Conservation (phyloP, 1,140 invertebrate species). For the Aphelenchoides besseyi region DNA sequence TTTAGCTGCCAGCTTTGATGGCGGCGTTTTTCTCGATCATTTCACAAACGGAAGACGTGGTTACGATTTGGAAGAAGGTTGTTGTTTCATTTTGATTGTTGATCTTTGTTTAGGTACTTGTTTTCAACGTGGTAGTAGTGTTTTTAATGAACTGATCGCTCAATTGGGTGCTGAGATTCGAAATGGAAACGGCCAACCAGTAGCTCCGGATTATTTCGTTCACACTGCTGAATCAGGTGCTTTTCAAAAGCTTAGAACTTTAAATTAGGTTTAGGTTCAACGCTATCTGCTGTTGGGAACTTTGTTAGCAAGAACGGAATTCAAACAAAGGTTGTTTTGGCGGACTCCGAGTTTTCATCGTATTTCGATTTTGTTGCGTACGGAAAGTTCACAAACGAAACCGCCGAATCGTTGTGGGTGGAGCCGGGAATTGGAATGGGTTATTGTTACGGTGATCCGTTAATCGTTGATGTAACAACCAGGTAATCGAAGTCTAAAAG, state of each 20-base stretch:
- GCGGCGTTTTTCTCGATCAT: not conserved
- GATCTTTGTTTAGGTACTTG: not conserved
- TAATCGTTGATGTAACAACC: conserved; percentile 6
- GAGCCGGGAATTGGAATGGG: conserved; percentile 13
- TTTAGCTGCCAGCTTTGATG: not conserved
- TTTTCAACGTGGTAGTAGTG: not conserved
- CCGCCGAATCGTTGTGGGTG: conserved; percentile 14
- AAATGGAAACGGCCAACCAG: not conserved
- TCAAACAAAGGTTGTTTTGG: conserved; percentile 29
- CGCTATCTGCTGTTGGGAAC: conserved; percentile 21
- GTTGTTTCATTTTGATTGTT: not conserved
- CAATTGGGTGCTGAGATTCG: not conserved
- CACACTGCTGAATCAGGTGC: not conserved
- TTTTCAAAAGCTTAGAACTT: no score
- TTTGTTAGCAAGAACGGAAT: conserved; percentile 32
- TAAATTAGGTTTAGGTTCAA: conserved; percentile 12
- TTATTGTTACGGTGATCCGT: not conserved
- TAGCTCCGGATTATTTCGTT: conserved; percentile 9
- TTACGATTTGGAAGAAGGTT: not conserved
- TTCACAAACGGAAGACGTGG: not conserved
- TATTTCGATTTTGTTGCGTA: conserved; percentile 26
- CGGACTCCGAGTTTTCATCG: conserved; percentile 27
- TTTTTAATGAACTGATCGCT: not conserved
- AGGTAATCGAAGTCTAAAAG: no score
- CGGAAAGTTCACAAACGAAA: conserved; percentile 20